Conservation (phyloP, 2,888 invertebrate genomes). For the Hemistola chrysoprasaria region DNA sequence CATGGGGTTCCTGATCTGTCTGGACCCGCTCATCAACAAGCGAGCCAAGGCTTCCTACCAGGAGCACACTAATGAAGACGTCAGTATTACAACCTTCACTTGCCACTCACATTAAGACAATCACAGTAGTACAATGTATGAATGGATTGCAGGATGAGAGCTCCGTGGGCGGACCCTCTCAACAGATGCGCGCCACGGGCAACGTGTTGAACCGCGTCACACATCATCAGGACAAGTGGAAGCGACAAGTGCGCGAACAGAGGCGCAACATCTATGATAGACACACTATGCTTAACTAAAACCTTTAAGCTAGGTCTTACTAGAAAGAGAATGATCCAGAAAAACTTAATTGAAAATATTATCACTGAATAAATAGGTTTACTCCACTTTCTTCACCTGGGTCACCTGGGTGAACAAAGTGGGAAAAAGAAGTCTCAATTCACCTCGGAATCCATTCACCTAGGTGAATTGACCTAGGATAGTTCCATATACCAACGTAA, state of each 20-base stretch:
- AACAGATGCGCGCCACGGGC: conserved; percentile 89
- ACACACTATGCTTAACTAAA: conserved; percentile 97
- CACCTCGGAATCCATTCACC: too few species aligned
- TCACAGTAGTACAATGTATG: too few species aligned
- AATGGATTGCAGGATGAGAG: conserved; percentile 88
- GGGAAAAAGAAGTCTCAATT: too few species aligned
- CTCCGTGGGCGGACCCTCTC: conserved; percentile 84
- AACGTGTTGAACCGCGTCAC: conserved; percentile 96
- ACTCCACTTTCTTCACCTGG: too few species aligned
- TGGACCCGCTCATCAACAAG: conserved; percentile 97
- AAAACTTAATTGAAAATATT: too few species aligned
- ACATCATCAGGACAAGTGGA: conserved; percentile 99
- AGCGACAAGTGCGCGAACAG: conserved; percentile 97
- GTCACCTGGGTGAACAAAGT: too few species aligned
- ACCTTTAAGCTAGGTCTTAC: too few species aligned
- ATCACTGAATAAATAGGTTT: too few species aligned
- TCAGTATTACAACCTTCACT: conserved; percentile 71
- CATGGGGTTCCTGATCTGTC: conserved; percentile 98
- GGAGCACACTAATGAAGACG: conserved; percentile 98
- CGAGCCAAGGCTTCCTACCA: conserved; percentile 93
- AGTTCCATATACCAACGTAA: too few species aligned
- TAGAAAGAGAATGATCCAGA: too few species aligned
- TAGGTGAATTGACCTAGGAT: too few species aligned
- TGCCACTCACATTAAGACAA: too few species aligned
- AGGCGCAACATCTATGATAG: conserved; percentile 97